Evolutionary conservation across 1,140 invertebrate genomes (phyloP), one percentile per base, ranked within the genome.

Genomic region (Bombus terrestris): DNA sequence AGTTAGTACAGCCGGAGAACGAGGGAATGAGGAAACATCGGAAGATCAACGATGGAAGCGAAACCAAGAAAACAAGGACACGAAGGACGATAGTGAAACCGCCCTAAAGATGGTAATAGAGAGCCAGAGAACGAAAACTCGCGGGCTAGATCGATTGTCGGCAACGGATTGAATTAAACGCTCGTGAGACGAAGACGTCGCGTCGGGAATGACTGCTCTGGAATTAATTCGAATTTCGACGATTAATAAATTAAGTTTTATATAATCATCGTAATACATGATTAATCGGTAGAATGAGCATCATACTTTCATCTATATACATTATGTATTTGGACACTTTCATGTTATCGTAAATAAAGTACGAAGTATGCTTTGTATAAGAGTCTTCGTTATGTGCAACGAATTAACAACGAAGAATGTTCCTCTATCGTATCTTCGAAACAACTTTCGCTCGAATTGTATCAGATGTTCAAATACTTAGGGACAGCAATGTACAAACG

Each of bases 151-250:
- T 89, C 86, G 89, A 91, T 93, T 90, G 86, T 90, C 81, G 89
- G 66, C 85, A 66, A 88, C 73, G 75, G 77, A 92, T 92, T 85
- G 85, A 92, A 93, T 91, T 89, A 89, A 90, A 90, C 59, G 68
- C 59, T 82, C 64, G 68, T 35, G 28, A 75, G 37, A 80, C 47
- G 73, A 37, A 22, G 39, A 4, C n/a, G 43, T n/a, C 15, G 41
- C 1, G 18, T 53, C 47, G 6, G 5, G 12, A 22, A 2, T 25
- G n/a, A 6, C n/a, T 32, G 22, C 15, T n/a, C 22, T 37, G 78
- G 77, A 89, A 92, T 89, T 89, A 85, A 90, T 88, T 85, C 74
- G 35, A 86, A 80, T 82, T 86, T 75, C 78, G 79, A 76, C 87
- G 86, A 93, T 92, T 90, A 90, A 72, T 41, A 73, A 90, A 86